phyloP scores from a whole-genome alignment of 2,113 vertebrate genomes.

The Bufo gargarizans region DNA sequence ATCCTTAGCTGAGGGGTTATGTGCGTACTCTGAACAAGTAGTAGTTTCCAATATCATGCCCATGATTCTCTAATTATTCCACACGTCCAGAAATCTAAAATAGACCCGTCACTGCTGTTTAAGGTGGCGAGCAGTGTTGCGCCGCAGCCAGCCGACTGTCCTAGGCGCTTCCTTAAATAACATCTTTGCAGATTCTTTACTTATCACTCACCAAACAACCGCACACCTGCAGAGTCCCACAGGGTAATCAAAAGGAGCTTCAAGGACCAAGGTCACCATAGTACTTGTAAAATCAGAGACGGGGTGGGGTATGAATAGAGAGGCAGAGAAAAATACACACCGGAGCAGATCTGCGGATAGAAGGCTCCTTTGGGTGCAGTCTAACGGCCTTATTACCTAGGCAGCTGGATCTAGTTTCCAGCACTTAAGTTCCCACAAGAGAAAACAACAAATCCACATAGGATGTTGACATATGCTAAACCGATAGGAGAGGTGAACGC shows the following conservation, averaged over 20 bases:
- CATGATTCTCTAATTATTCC: background rate
- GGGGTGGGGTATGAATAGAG: slow-evolving; percentile 44
- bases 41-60: background rate
- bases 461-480: slow-evolving; percentile 58
- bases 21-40: background rate
- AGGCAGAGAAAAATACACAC: slow-evolving; percentile 39
- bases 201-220: slow-evolving; percentile 53
- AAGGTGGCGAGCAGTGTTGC: slow-evolving; percentile 7
- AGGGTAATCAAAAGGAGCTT: slow-evolving; percentile 46
- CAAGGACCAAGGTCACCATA: slow-evolving; percentile 56
- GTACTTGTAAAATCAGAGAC: slow-evolving; percentile 55
- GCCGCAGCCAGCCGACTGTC: slow-evolving; percentile 4
- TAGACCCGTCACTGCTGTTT: slow-evolving; percentile 33
- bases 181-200: slow-evolving; percentile 48
- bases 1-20: background rate
- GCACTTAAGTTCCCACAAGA: slow-evolving; percentile 52
- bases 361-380: slow-evolving; percentile 55
- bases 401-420: slow-evolving; percentile 57
- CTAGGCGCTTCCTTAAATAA: slow-evolving; percentile 43
- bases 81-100: background rate
- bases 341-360: slow-evolving; percentile 45
- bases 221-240: slow-evolving; percentile 57
- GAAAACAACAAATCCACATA: slow-evolving; percentile 50
- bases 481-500: slow-evolving; percentile 31
- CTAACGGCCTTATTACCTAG: slow-evolving; percentile 55